Evolutionary conservation across 1,140 invertebrate genomes (phyloP), one percentile per base, ranked within the genome.

Genomic region (Nasonia giraulti): DNA sequence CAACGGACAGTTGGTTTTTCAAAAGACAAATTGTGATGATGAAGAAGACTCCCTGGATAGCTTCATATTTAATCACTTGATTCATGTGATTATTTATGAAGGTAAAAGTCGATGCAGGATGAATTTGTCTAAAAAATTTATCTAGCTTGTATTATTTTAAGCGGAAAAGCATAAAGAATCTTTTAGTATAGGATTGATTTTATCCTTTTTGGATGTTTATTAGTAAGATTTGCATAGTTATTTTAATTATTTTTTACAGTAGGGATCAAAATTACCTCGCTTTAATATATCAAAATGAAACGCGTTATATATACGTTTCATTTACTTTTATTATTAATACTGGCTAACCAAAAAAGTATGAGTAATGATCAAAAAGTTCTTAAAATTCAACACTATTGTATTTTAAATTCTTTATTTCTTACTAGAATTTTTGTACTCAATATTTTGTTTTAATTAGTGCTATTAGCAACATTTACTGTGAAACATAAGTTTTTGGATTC

Each of bases 61-160:
- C 37, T 87, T 88, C 20, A 71, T 87, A 4, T 88, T 87, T 10
- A 87, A 85, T 40, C 88, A 88, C 87, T 73, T 83, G 27, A 89
- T 89, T 17, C 87, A 87, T 73, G 40, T 86, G 62, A 88, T 90
- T 27, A 85, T 89, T 79, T 89, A 88, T 31, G 69, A 80, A 50
- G 55, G 80, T 73, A 87, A 2, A 11, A 86, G 37, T 55, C 75
- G 44, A 44, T 83, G 75, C 17, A 86, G 66, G 40, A 66, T 37
- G 0, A 86, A 85, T 66, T 23, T 87, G 40, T 47, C 44, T 3
- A 27, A 71, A 7, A 66, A 88, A 84, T 87, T 87, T 11, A 37
- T 84, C 7, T 73, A 44, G 68, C 17, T 5, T 4, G n/a, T 27
- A 75, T 47, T 17, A 69, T 20, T 76, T 74, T 23, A 33, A 62